phyloP scores from a whole-genome alignment of 2,797 vertebrate genomes.

The Pipistrellus kuhlii region DNA sequence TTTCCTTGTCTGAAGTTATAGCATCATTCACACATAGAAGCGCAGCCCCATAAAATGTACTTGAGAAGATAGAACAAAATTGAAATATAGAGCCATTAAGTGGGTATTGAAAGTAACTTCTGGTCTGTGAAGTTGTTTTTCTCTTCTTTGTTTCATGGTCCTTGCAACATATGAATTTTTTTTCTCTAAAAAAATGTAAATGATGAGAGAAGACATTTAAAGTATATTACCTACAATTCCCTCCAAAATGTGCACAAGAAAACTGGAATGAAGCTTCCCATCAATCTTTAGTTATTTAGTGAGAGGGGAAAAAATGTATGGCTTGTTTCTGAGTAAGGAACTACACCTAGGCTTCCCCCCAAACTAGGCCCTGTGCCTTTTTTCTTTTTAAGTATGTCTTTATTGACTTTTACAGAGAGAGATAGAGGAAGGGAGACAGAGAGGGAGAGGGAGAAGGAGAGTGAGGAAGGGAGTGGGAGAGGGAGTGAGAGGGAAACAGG shows the following conservation, averaged over 20 bases:
- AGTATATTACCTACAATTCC: conserved; percentile 15
- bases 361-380: background rate
- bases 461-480: no score
- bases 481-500: no score
- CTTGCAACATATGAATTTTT: conserved; percentile 55
- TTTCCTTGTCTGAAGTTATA: conserved; percentile 82
- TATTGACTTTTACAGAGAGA: background rate
- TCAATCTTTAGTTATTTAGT: conserved; percentile 21
- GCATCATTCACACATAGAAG: conserved; percentile 76
- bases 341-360: background rate
- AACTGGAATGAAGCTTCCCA: background rate
- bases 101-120: conserved; percentile 75
- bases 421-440: background rate
- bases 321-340: background rate
- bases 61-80: conserved; percentile 75
- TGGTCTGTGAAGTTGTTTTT: conserved; percentile 78
- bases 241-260: background rate
- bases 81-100: conserved; percentile 85
- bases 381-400: background rate
- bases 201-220: conserved; percentile 39
- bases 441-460: no score
- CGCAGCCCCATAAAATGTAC: conserved; percentile 80
- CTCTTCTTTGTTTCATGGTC: conserved; percentile 73
- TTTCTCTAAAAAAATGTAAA: conserved; percentile 61
- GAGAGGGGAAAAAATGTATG: background rate